Evolutionary conservation across 1,140 invertebrate genomes (phyloP), one percentile per base, ranked within the genome.

Genomic region (Aphaenogaster rudis): DNA sequence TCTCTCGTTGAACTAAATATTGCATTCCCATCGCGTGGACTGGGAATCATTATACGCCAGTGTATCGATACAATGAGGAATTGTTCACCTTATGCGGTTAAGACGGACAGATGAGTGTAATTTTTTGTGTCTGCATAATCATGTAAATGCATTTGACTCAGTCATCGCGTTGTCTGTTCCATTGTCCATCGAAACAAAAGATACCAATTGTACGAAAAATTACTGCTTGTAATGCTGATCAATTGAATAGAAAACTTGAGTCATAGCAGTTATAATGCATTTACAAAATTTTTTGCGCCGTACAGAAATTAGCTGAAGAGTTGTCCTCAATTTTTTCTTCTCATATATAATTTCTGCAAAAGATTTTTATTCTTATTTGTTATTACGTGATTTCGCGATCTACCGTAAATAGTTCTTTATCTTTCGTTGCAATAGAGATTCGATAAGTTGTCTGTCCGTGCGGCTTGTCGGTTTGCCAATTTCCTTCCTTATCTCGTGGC

Each of bases 1-100:
- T 72, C 52, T 61, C 48, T 66, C 59, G 42, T 77, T 57, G 50
- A 71, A 87, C 76, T 81, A 87, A 82, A 90, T 54, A 67, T 67
- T 67, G 36, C 28, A 79, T 67, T 69, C 72, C 71, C 72, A 67
- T 52, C 61, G 77, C 63, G 80, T 90, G 71, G 69, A 90, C 50
- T 74, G 86, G 17, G 77, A 17, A 50, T 82, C 71, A 82, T 87
- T 87, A 90, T 87, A 54, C 74, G 48, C 74, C 59, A 63, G 84
- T 52, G 57, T 48, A 63, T 88, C 88, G 85, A 82, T 87, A 90
- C 88, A 90, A 90, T 89, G 88, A 90, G 21, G 88, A 82, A 90
- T 90, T 86, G 85, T 90, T 74, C 88, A 69, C 71, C 86, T 81
- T 77, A 81, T 88, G 50, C 48, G n/a, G 74, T 8, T 48, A 28